These are phyloP conservation scores for Ostrea denselamellosa DNA, from an alignment of 1,140 invertebrate genomes.

Conservation along the genomic window DNA sequence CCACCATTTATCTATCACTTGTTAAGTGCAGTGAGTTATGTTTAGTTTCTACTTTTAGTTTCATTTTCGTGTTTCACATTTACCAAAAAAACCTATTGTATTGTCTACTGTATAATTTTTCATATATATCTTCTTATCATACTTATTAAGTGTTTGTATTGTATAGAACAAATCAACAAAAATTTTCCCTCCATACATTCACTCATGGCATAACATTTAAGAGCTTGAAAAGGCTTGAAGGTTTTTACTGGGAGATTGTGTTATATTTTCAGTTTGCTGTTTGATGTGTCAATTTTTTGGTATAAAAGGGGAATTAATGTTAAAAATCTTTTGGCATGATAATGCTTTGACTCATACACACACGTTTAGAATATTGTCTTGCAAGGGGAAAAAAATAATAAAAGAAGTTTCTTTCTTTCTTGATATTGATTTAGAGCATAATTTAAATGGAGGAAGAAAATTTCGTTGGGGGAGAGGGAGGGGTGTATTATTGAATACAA, in stretches of 20 bases:
- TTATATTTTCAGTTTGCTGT: not conserved
- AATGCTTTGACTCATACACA: no score
- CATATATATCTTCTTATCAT: conserved; percentile 16
- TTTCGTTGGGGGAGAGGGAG: no score
- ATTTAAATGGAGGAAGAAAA: no score
- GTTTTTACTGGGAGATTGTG: not conserved
- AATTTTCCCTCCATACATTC: conserved; percentile 14
- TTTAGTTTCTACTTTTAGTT: conserved; percentile 39
- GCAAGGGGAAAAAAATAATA: no score
- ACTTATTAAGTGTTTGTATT: not conserved
- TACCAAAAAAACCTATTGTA: conserved; percentile 23
- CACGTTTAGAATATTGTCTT: no score
- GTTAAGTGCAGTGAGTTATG: conserved; percentile 11
- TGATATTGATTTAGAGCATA: no score
- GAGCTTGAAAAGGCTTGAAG: not conserved
- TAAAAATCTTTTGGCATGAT: not conserved
- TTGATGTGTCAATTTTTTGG: not conserved
- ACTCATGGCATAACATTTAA: conserved; percentile 15
- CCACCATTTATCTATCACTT: conserved; percentile 1
- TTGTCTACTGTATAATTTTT: conserved; percentile 12
- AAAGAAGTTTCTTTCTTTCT: no score
- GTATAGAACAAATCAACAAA: conserved; percentile 30
- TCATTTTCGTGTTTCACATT: conserved; percentile 29
- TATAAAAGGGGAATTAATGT: not conserved
- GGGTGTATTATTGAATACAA: no score